Percentiles rank a stretch among this genome's conserved stretches.
These are phyloP conservation scores for Nasalis larvatus DNA, from an alignment of 2,113 vertebrate species.

Conservation along the genomic window DNA sequence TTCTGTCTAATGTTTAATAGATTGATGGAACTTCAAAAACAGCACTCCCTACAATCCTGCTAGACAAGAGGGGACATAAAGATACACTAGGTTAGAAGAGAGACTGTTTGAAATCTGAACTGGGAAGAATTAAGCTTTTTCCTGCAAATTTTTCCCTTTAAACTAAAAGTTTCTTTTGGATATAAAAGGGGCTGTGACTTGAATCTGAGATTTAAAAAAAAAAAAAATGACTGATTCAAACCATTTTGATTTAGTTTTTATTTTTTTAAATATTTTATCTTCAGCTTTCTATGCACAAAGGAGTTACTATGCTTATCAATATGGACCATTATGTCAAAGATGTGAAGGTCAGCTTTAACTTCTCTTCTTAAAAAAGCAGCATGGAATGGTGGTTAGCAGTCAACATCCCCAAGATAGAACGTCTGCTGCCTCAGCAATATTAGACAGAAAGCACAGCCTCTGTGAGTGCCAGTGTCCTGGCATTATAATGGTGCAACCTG, in stretches of 20 bases:
- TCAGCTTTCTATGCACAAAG: background rate
- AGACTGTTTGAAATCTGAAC: background rate
- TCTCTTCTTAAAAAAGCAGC: background rate
- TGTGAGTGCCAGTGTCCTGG: background rate
- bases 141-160: background rate
- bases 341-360: background rate
- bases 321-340: background rate
- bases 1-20: slow-evolving; percentile 90
- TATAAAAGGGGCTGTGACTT: background rate
- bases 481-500: background rate
- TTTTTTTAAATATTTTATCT: background rate
- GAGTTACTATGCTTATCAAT: background rate
- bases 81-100: slow-evolving; percentile 73
- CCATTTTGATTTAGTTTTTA: slow-evolving; percentile 39
- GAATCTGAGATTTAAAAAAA: background rate
- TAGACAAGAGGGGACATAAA: slow-evolving; percentile 72
- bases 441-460: background rate
- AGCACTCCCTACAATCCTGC: slow-evolving; percentile 81
- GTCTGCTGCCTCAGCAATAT: background rate
- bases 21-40: slow-evolving; percentile 87
- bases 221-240: background rate
- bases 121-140: background rate
- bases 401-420: too few relatives aligned
- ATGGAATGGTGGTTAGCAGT: background rate
- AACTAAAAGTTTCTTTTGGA: background rate